Evolutionary conservation across 2,888 invertebrate genomes (phyloP).

Genomic region (Hirudinaria manillensis): DNA sequence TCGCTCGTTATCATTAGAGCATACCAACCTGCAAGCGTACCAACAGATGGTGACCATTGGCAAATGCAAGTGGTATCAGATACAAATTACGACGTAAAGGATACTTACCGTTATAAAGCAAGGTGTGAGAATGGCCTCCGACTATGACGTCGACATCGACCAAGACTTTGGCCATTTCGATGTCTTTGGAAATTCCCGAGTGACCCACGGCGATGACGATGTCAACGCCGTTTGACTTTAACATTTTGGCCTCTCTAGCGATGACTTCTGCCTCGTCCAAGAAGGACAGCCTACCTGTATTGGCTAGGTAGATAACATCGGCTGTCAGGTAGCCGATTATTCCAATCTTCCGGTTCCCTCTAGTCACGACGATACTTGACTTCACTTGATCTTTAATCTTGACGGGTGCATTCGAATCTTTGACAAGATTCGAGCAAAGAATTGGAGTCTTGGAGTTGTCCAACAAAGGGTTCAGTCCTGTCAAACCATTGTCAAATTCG

Average conservation of each 20-base stretch:
- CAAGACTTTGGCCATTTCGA: slow-evolving; percentile 69
- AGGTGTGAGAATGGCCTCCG: slow-evolving; percentile 85
- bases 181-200: slow-evolving; percentile 73
- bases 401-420: slow-evolving; percentile 64
- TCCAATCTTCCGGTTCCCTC: slow-evolving; percentile 67
- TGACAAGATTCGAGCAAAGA: slow-evolving; percentile 67
- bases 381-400: slow-evolving; percentile 59
- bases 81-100: too few relatives aligned
- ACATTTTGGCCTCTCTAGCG: slow-evolving; percentile 39
- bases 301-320: slow-evolving; percentile 60
- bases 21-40: background rate
- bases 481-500: slow-evolving; percentile 77
- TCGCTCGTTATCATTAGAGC: background rate
- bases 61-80: too few relatives aligned
- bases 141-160: slow-evolving; percentile 77
- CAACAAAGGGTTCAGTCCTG: slow-evolving; percentile 70
- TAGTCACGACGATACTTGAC: slow-evolving; percentile 65
- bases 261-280: slow-evolving; percentile 43
- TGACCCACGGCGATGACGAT: slow-evolving; percentile 68
- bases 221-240: background rate
- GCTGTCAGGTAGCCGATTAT: slow-evolving; percentile 80
- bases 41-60: background rate
- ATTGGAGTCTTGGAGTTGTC: slow-evolving; percentile 67
- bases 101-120: slow-evolving; percentile 66
- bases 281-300: slow-evolving; percentile 39